Conservation (phyloP, 2,113 vertebrate genomes). For the Actenoides hombroni region DNA sequence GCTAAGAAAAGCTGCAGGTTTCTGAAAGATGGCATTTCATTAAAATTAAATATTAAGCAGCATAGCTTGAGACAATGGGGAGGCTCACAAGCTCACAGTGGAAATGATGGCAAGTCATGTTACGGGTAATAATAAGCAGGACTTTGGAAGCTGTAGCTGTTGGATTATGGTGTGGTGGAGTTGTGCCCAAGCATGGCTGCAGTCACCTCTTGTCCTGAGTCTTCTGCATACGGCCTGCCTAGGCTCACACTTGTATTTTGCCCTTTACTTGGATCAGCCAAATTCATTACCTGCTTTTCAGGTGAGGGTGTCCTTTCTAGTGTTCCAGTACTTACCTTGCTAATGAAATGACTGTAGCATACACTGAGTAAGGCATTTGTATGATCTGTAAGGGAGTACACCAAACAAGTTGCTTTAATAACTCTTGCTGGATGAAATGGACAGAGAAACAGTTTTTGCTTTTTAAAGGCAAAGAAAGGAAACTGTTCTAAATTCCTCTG, state of each 20-base stretch:
- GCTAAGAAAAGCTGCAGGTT: background rate
- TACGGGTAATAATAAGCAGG: background rate
- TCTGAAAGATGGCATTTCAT: background rate
- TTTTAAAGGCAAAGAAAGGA: background rate
- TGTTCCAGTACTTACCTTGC: background rate
- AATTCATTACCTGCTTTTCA: background rate
- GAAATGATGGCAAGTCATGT: background rate
- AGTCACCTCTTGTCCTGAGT: background rate
- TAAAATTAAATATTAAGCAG: background rate
- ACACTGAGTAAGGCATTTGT: background rate
- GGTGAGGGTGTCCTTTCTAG: background rate
- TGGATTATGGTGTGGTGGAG: background rate
- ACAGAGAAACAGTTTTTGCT: background rate
- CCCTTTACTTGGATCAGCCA: background rate
- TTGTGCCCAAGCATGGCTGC: background rate
- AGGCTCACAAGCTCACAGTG: rapidly evolving
- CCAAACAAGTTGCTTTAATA: background rate
- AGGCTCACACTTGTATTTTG: background rate
- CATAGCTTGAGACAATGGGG: background rate
- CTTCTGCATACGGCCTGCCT: background rate
- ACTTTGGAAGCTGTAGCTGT: background rate
- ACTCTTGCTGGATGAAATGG: background rate
- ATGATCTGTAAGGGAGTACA: background rate
- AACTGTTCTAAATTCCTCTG: background rate
- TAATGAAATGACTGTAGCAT: background rate